Evolutionary conservation across 2,888 invertebrate species (phyloP), one percentile per base, ranked within the genome.

Genomic region (Phengaris alcon): DNA sequence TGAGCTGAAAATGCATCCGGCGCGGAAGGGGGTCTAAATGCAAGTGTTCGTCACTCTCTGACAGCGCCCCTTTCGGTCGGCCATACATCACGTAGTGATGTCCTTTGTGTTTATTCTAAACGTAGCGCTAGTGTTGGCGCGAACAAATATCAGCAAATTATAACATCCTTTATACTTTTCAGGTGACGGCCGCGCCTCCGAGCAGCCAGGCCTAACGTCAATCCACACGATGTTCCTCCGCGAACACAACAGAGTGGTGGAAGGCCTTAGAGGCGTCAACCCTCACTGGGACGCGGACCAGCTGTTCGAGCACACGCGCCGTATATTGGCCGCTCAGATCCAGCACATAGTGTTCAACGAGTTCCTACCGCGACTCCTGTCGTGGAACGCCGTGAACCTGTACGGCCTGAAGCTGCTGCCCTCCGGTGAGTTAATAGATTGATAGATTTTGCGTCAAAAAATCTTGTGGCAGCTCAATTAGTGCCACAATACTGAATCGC

Each of bases 261-360:
- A 97, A 77, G 96, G 96, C 0, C 92, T 99, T 0, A 94, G 96
- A 12, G 94, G 95, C 0, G 95, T 98, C 6, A 98, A 98, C 90
- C 97, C 97, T 0, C 97, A 98, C 81, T 98, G 98, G 98, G 96
- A 96, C 81, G 95, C 96, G 0, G 97, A 98, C 76, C 95, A 96
- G 74, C 88, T 98, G n/a, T 98, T 96, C 88, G 96, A 97, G 80
- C 96, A 97, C 81, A 94, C 97, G 0, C 94, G 98, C 15, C 95
- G 96, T 74, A 97, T 98, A 80, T 84, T 97, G 68, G 94, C 96
- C n/a, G 97, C 96, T 0, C 94, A 96, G 85, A 94, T 96, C 80
- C 97, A 97, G 77, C 98, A 98, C 82, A 94, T 97, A 64, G 96
- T 97, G 0, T 98, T 96, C 90, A 98, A 97, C 83, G 98, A 98